Evolutionary conservation across 2,113 vertebrate genomes (phyloP).

Genomic region (Ascaphus truei): DNA sequence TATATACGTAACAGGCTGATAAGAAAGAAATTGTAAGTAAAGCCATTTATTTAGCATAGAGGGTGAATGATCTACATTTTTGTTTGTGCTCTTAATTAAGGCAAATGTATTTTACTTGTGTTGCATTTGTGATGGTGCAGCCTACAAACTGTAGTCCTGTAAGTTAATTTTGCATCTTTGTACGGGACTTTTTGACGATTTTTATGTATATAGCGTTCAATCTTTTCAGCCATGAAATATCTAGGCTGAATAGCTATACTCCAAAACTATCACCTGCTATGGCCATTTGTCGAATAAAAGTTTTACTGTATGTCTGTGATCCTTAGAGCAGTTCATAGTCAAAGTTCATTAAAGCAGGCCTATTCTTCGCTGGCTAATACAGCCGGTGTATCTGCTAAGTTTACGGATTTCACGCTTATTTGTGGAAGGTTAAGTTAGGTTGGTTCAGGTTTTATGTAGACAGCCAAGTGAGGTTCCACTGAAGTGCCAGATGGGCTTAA

Average conservation of each 20-base stretch:
- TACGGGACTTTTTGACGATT: too few relatives aligned
- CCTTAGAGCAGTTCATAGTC: conserved; percentile 36
- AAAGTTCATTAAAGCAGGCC: conserved; percentile 46
- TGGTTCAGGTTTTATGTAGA: conserved; percentile 57
- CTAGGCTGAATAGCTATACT: conserved; percentile 39
- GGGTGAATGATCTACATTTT: too few relatives aligned
- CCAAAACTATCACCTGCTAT: conserved; percentile 18
- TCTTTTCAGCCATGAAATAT: background rate
- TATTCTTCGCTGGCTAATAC: conserved; percentile 47
- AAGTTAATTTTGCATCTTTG: too few relatives aligned
- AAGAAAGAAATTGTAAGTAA: too few relatives aligned
- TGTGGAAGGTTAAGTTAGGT: conserved; percentile 53
- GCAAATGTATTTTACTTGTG: too few relatives aligned
- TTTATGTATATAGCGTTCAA: background rate
- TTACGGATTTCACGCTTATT: conserved; percentile 62
- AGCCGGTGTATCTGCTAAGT: conserved; percentile 49
- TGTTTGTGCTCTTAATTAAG: too few relatives aligned
- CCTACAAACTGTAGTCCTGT: too few relatives aligned
- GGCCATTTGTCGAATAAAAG: conserved; percentile 46
- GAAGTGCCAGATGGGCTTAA: conserved; percentile 54
- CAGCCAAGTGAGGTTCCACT: conserved; percentile 39
- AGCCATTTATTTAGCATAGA: too few relatives aligned
- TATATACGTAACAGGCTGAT: too few relatives aligned
- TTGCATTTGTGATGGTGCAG: too few relatives aligned
- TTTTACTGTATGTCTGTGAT: conserved; percentile 44